Evolutionary conservation across 2,888 invertebrate species (phyloP), one percentile per base, ranked within the genome.

Genomic region (Scaptomyza cyrtandrae): DNA sequence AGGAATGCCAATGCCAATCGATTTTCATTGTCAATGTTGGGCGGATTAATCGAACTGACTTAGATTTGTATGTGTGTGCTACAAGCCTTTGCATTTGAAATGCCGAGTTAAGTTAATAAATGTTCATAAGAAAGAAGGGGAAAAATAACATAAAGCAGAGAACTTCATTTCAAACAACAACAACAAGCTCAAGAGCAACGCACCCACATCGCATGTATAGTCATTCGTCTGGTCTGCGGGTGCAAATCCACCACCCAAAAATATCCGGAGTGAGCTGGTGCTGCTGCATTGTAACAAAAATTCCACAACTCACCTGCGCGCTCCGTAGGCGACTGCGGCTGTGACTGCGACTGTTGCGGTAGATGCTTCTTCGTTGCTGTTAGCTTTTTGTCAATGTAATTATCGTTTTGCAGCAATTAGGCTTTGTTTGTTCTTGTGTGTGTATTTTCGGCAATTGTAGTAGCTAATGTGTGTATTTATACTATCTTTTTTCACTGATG

Each of bases 271-370:
- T 66, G 60, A 73, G 57, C 75, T 57, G 69, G 39, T 29, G 16
- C 24, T 33, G 59, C 56, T 71, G 68, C 77, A 73, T 63, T 70
- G 59, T 70, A 82, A 71, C 80, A 74, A 68, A 83, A 83, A 86
- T 83, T 83, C 83, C 83, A 45, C 72, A 84, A 83, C 83, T 83
- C 67, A 83, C 83, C 83, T 83, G 86, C 62, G 57, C 78, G 75
- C 78, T 78, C 63, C 53, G 52, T 58, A 53, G 45, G 27, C 60
- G 59, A 46, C 60, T 9, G 41, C 64, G 49, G 59, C 54, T 57
- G 37, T n/a, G 37, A 14, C 62, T 56, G 62, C 56, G 54, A 39
- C 35, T 70, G 19, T 29, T 50, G 54, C 43, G 39, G 19, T 11
- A 58, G 44, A 46, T 58, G 33, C 19, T 35, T n/a, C 19, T 35